Evolutionary conservation across 2,888 invertebrate species (phyloP), one percentile per base, ranked within the genome.

Genomic region (Antitype chi): DNA sequence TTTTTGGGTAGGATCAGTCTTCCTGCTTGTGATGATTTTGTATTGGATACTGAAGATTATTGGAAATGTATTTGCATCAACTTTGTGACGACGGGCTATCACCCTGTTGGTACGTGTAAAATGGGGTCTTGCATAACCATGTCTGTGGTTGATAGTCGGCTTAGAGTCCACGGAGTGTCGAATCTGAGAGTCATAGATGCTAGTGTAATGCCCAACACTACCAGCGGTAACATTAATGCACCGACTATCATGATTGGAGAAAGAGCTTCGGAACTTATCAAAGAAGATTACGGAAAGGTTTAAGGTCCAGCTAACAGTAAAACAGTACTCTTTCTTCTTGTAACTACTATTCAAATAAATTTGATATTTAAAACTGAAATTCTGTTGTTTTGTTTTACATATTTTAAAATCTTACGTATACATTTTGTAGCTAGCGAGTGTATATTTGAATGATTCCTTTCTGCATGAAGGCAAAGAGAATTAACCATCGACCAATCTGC

Each of bases 181-280:
- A 93, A 96, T 17, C 90, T 97, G 13, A 91, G 97, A 70, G 97
- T 97, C 0, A 97, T 97, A 23, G 97, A 98, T 83, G 97, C 97
- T 1, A 97, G 97, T 78, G 94, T 97, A n/a, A 97, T 97, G 97
- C 97, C 97, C 0, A 93, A 93, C 52, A 96, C 97, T 1, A 94
- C 95, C 0, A 97, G 97, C 8, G 97, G 97, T 0, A 97, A 97
- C 85, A 97, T 97, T 1, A 97, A 97, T 82, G 97, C 97, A 1
- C 97, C 97, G 0, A 93, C 95, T 3, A 95, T 97, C 15, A 97
- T 97, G 97, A 97, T 97, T 28, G 97, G 95, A 0, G 97, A 97
- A 85, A 97, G 97, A 88, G 97, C 96, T 0, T 93, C 97, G 3
- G 97, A 97, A 88, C 89, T 97, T 90, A 97, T 97, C 25, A 97